Base-by-base conservation (phyloP, 1,140 invertebrate genomes). In the Psix sp. region DNA sequence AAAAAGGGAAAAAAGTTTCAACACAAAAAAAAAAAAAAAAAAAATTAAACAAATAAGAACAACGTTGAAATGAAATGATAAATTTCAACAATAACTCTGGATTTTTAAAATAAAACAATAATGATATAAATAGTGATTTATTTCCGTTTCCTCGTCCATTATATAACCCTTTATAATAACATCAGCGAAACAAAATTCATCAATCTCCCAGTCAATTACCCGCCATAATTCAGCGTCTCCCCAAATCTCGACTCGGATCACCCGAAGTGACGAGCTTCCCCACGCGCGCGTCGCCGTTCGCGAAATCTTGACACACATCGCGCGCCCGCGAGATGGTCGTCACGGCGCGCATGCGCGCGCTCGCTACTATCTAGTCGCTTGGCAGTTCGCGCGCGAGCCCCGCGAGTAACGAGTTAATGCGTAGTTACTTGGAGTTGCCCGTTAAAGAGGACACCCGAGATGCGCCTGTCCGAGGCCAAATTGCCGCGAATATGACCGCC, bases 271-370 rank as follows among this genome's bases (percentile, higher is more conserved):
- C 5, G n/a, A 11, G n/a, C 29, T 33, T 33, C 10, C 10, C 5
- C 10, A 33, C 10, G 29, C 10, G 10, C 2, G 15, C 5, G 11
- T 15, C 14, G 18, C 7, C 33, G 10, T 33, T 48, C 42, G 57
- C 38, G 43, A 39, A 49, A 42, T 62, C 57, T 49, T 62, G 45
- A 62, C 57, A 62, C 45, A 62, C 45, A 62, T 62, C 35, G 10
- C 21, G 14, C 26, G 31, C 13, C 10, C 42, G 21, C 10, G 3
- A n/a, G 20, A 20, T 7, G 24, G 3, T n/a, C 5, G 2, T 7
- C 5, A 35, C 0, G 1, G 5, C 4, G 57, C 48, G 59, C 59
- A 52, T 63, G 46, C 59, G 59, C 59, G 15, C 9, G 11, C 38
- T 36, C 29, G 1, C 39, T 17, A 45, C 39, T 26, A 38, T 52